Evolutionary conservation across 37 sponge, comb jelly and placozoan species (phyloP).

Genomic region (Diacarnus erythraeanus): DNA sequence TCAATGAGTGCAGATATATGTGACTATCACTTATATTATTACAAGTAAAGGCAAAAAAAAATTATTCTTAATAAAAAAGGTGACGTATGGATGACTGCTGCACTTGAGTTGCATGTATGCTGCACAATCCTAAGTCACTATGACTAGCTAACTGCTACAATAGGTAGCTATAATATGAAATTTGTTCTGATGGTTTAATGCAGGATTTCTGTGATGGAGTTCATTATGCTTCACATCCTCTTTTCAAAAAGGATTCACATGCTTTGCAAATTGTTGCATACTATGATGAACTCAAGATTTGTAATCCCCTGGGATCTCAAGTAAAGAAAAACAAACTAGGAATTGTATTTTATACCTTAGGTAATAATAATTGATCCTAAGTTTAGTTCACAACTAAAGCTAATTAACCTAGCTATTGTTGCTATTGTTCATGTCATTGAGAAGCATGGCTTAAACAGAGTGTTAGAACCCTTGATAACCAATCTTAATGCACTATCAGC

Average conservation of each 20-base stretch:
- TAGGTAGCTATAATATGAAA: no score
- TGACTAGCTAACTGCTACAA: no score
- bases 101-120: no score
- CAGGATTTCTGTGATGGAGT: constrained; percentile 54
- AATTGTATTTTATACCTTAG: constrained; percentile 40
- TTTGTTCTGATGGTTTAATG: constrained; percentile 15
- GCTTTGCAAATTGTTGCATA: constrained; percentile 63
- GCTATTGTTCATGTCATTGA: constrained; percentile 35
- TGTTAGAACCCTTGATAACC: constrained; percentile 36
- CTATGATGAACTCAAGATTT: constrained; percentile 59
- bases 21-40: no score
- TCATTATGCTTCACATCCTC: constrained; percentile 19
- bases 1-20: no score
- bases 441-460: constrained; percentile 34
- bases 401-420: constrained; percentile 38
- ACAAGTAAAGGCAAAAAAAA: no score
- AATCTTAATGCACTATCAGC: constrained; percentile 25
- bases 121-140: no score
- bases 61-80: no score
- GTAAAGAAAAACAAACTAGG: constrained; percentile 49
- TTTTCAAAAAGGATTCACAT: constrained; percentile 32
- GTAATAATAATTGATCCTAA: constrained; percentile 34
- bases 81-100: no score
- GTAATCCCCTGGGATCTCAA: constrained; percentile 52
- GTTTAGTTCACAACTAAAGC: constrained; percentile 34